Evolutionary conservation across 2,888 invertebrate species (phyloP), one percentile per base, ranked within the genome.

Genomic region (Epsilonema sp.): DNA sequence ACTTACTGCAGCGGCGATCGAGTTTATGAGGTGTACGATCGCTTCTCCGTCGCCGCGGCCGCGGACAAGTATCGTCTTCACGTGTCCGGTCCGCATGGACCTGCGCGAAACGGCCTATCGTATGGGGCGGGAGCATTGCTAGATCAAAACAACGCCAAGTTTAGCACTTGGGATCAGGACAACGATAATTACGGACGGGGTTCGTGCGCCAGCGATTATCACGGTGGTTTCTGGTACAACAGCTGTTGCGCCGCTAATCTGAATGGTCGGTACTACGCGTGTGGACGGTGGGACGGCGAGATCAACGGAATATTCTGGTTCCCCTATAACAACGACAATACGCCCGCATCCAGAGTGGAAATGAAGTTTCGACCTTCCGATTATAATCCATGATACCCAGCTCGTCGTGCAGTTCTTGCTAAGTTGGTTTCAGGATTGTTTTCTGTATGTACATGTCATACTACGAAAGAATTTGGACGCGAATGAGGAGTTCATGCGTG

Each of bases 171-270:
- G 20, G 39, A 39, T n/a, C 8, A 8, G 20, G 39, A 39, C n/a
- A 39, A 39, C 21, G 39, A 39, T 31, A 8, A 16, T 31, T 31
- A 31, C 16, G 31, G 16, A n/a, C n/a, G n/a, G n/a, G 39, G 39
- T 21, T 20, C n/a, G 20, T 39, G 39, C 39, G 39, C 39, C 8
- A 5, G 8, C 5, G 21, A n/a, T 11, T 20, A 39, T 5, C 8
- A n/a, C 8, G 39, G 39, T 8, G 39, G 39, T 20, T 39, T 39
- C 39, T 39, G 39, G 39, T 39, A 39, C 39, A 39, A 39, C 22
- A 5, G 20, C 16, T 39, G 39, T n/a, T 39, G 39, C 21, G 39
- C 39, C 16, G 39, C 39, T 11, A 20, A n/a, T 39, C 39, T 39
- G 20, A 39, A 39, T 21, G 22, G 39, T 8, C 16, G 5, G 39